Conservation (phyloP, 2,888 invertebrate genomes). For the Mayetiola destructor region DNA sequence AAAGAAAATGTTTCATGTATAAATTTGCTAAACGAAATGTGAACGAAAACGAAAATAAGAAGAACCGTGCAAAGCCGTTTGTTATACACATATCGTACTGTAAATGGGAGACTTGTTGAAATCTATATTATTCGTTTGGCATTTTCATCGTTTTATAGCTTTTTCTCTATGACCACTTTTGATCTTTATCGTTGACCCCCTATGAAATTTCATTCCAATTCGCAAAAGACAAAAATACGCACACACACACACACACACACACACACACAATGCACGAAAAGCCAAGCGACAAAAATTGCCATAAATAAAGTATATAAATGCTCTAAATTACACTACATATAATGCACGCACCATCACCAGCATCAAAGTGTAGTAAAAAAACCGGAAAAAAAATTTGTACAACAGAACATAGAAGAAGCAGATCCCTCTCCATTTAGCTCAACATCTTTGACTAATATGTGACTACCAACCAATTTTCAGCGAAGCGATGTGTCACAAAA, state of each 20-base stretch:
- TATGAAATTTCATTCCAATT: slow-evolving; percentile 10
- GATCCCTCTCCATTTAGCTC: background rate
- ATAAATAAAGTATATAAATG: slow-evolving; percentile 10
- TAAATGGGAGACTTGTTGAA: slow-evolving; percentile 10
- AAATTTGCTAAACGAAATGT: too few species aligned
- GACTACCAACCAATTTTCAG: too few species aligned
- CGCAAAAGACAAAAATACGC: too few species aligned
- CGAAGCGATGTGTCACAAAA: background rate
- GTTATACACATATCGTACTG: too few species aligned
- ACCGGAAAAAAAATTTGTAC: too few species aligned
- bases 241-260: too few species aligned
- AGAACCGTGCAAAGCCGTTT: too few species aligned
- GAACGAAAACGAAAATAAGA: too few species aligned
- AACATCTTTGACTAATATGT: background rate
- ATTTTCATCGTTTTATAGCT: slow-evolving; percentile 9
- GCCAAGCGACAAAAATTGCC: too few species aligned
- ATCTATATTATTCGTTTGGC: slow-evolving; percentile 9
- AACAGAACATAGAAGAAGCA: too few species aligned
- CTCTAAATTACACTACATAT: slow-evolving; percentile 5
- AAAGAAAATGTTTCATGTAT: too few species aligned
- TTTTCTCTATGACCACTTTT: slow-evolving; percentile 11
- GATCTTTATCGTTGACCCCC: slow-evolving; percentile 11
- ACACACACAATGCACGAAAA: too few species aligned
- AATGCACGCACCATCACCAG: background rate
- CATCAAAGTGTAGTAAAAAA: background rate